A percentile compares a stretch with the other conserved stretches of the same genome.
phyloP scores from a whole-genome alignment of 64 coral and sea anemone genomes.

The Pachyseris speciosa region DNA sequence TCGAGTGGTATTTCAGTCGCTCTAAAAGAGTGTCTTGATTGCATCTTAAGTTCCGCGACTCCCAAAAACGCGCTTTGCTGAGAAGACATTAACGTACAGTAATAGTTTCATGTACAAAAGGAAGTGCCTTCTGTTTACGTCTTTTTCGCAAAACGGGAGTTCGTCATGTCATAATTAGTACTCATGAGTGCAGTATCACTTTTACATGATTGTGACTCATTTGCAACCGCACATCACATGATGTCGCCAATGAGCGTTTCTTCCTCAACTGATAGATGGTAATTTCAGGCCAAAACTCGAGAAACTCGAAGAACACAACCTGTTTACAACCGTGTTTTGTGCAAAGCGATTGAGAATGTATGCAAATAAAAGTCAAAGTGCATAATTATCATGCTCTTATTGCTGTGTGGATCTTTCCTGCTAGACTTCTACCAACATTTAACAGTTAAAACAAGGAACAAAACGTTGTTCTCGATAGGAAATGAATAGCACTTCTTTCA shows the following conservation, averaged over 20 bases:
- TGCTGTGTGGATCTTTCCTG: background rate
- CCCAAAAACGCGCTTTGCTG: too few relatives aligned
- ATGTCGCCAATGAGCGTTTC: background rate
- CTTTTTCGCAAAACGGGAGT: background rate
- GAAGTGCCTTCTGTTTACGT: background rate
- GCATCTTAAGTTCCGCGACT: too few relatives aligned
- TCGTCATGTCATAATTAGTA: background rate
- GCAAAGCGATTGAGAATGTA: constrained; percentile 26
- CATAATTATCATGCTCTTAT: background rate
- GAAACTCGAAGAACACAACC: background rate
- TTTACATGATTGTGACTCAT: background rate
- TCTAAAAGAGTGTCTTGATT: background rate
- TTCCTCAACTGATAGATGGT: background rate
- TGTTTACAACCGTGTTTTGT: background rate
- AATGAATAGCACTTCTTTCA: background rate
- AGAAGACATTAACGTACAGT: background rate
- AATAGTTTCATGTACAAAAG: background rate
- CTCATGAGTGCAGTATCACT: background rate
- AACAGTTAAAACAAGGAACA: background rate
- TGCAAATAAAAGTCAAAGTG: background rate
- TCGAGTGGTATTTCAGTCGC: background rate
- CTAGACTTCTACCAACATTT: background rate
- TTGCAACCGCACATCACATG: background rate
- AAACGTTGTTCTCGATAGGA: background rate
- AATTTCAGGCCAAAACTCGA: background rate